Evolutionary conservation across 1,140 invertebrate genomes (phyloP), one percentile per base, ranked within the genome.

Genomic region (Eupristina koningsbergeri): DNA sequence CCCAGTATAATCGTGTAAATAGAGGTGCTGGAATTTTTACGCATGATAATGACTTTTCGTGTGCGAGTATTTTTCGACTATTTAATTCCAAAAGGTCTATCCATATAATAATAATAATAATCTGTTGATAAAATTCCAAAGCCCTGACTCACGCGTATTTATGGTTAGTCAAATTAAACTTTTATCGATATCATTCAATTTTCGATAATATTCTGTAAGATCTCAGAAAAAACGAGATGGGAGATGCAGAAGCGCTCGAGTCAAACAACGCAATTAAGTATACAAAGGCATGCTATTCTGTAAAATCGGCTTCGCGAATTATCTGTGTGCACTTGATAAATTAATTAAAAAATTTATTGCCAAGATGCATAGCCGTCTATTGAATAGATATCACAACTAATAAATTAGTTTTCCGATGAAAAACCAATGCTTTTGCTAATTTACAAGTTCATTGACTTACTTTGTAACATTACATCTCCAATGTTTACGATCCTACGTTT

Each of bases 391-490:
- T 80, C 31, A 17, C 22, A 11, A 53, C 67, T 80, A 53, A 80
- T 71, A 80, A 74, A 74, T 73, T 61, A 36, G 17, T 22, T 19
- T 31, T 67, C 3, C 26, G 15, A 39, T 53, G 47, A 71, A 41
- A 71, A 73, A 34, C 75, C 71, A 39, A 61, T 75, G 26, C 22
- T 29, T 50, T 58, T 17, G 19, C 36, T 63, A 29, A 36, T 41
- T 26, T 41, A 63, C n/a, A 47, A 76, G 73, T 82, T 82, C 58
- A 31, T 64, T 67, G 73, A 76, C 81, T 82, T n/a, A 22, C 8
- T 26, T 41, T 41, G n/a, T 50, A 75, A 71, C 47, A 31, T 71
- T 58, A 80, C 31, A 41, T 81, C 41, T 34, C 26, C 50, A 39
- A 53, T 83, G 74, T 69, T 83, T 69, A 69, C 63, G 36, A 76